These are phyloP conservation scores for Toxotes jaculatrix DNA, from an alignment of 2,113 vertebrate genomes.

Conservation along the genomic window DNA sequence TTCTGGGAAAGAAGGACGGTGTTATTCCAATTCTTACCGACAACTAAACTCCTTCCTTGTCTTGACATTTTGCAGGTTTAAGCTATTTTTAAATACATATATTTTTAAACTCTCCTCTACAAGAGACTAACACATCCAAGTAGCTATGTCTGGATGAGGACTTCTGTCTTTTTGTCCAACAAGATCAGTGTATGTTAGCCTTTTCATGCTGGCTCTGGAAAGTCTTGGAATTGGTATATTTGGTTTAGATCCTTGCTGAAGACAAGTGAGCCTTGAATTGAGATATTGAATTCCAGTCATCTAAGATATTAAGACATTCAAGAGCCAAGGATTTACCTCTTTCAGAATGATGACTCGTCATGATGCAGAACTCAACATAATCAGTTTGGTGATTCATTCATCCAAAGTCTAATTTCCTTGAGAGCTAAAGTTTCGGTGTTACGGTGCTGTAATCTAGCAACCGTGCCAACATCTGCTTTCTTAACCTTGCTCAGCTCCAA, in stretches of 20 bases:
- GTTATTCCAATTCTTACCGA: slow-evolving; percentile 2
- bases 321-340: background rate
- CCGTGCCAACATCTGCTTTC: slow-evolving; percentile 6
- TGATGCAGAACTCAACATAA: background rate
- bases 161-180: slow-evolving; percentile 15
- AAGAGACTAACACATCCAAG: slow-evolving; percentile 3
- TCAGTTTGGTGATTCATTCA: background rate
- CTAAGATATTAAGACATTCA: background rate
- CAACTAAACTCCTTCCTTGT: slow-evolving; percentile 14
- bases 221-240: background rate
- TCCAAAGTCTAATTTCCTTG: slow-evolving; percentile 17
- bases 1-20: background rate
- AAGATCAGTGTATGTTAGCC: background rate
- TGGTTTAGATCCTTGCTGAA: slow-evolving; percentile 15
- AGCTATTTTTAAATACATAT: no score
- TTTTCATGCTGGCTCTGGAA: slow-evolving; percentile 9
- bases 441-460: background rate
- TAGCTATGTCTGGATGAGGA: slow-evolving; percentile 38
- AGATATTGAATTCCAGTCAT: background rate
- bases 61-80: no score
- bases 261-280: slow-evolving; percentile 1
- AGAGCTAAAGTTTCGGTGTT: background rate
- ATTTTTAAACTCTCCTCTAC: background rate
- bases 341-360: background rate
- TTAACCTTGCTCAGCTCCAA: background rate